Base-by-base conservation (phyloP, 2,797 vertebrate genomes). In the Syndactyla subalaris region DNA sequence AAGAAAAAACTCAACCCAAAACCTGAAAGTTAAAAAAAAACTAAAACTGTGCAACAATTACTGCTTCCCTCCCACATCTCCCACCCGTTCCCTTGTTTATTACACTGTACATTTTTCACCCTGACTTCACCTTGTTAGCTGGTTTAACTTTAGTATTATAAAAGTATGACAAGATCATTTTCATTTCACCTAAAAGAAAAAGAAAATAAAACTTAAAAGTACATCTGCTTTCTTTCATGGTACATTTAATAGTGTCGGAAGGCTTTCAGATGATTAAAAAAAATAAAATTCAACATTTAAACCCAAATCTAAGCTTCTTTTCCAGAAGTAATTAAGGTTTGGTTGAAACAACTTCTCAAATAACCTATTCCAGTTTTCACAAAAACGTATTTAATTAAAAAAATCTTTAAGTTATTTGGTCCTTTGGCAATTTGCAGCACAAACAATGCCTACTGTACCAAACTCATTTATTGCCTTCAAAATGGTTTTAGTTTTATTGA, bases 371-470 rank as follows among this genome's bases (percentile, higher is more conserved):
- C 97, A 95, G 97, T 97, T 97, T 97, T 97, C 95, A 96, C 93
- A 98, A 97, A 98, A 98, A 94, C 9, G 4, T 83, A 94, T 95
- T 98, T 94, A 91, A 93, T 94, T 95, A 87, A 95, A 96, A 97
- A 91, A 58, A 91, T 78, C 96, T 97, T 94, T 96, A 97, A 96
- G 81, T 98, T 97, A 98, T 98, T 99, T 99, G 99, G 99, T 99
- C 99, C 98, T 98, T 98, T 99, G 98, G 98, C 98, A 98, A 98
- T 97, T 97, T 97, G 97, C 97, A 98, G 96, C 97, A 98, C 97
- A 98, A 98, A 98, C 97, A 98, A 98, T 98, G 98, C 98, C 98
- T 98, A 97, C 97, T 98, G 96, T 98, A 98, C 98, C 98, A 98
- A 98, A 98, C 97, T 97, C 88, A 89, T 97, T 98, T 98, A 98